Conservation (phyloP, 2,113 vertebrate genomes). For the Formicarius rufipectus region DNA sequence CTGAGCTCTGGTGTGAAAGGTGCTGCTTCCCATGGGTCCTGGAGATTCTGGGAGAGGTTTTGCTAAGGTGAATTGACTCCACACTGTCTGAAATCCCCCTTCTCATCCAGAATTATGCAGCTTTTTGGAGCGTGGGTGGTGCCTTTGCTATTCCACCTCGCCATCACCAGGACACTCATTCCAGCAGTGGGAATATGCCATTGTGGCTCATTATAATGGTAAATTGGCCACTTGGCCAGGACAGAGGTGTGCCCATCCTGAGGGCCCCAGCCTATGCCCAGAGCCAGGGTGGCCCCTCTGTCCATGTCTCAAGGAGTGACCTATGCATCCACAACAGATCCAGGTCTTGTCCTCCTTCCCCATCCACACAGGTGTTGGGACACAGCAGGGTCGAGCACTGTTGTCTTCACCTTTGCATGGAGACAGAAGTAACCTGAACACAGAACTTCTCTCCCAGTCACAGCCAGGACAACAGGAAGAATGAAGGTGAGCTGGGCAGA, state of each 20-base stretch:
- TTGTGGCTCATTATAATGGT: rapidly evolving
- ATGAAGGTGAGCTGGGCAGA: not conserved
- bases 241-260: not conserved
- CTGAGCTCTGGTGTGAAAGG: not conserved
- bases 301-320: rapidly evolving
- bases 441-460: not conserved
- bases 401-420: not conserved
- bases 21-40: not conserved
- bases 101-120: rapidly evolving
- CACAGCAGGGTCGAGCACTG: rapidly evolving
- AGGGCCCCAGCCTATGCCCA: not conserved
- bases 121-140: not conserved
- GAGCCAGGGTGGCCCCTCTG: not conserved
- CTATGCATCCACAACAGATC: rapidly evolving
- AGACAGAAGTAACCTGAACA: not conserved
- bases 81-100: not conserved
- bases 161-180: not conserved
- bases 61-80: not conserved
- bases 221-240: not conserved
- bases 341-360: not conserved
- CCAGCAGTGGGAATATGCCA: not conserved
- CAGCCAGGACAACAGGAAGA: not conserved
- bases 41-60: not conserved
- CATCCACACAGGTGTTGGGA: not conserved
- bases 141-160: not conserved